Conservation (phyloP, 2,888 invertebrate species). For the Leucozona laternaria region DNA sequence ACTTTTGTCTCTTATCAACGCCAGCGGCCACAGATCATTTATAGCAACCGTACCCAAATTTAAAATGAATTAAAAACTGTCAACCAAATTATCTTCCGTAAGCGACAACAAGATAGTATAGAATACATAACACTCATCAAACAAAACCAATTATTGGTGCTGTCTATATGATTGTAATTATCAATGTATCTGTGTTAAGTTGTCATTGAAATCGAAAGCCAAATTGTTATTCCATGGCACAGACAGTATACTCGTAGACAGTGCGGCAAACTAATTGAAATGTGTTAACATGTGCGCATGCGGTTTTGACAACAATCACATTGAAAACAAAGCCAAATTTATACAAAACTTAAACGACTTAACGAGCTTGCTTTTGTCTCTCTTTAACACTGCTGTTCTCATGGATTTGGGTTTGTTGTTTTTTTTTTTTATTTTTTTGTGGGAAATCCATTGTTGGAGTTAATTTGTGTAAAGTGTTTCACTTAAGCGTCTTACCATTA, state of each 20-base stretch:
- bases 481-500: conserved; percentile 29
- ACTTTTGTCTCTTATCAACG: not conserved
- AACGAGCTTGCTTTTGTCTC: not conserved
- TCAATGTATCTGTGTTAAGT: conserved; percentile 7
- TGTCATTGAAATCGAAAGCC: conserved; percentile 60
- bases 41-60: conserved; percentile 4
- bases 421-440: not conserved
- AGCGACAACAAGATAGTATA: conserved; percentile 22
- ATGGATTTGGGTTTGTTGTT: not conserved
- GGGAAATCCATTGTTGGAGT: conserved; percentile 23
- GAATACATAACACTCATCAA: not conserved
- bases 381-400: not conserved
- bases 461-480: conserved; percentile 41
- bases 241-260: too few relatives aligned
- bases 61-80: conserved; percentile 53
- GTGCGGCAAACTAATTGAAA: conserved; percentile 53
- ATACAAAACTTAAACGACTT: conserved; percentile 25
- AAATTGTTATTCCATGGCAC: not conserved
- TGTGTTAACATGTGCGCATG: conserved; percentile 70
- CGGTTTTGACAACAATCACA: conserved; percentile 57
- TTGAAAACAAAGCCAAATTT: conserved; percentile 30
- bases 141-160: conserved; percentile 44
- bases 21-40: conserved; percentile 3
- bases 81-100: conserved; percentile 34
- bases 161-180: conserved; percentile 30